These are phyloP conservation scores for Pristionchus mayeri DNA, from an alignment of 2,888 invertebrate species.

Conservation along the genomic window DNA sequence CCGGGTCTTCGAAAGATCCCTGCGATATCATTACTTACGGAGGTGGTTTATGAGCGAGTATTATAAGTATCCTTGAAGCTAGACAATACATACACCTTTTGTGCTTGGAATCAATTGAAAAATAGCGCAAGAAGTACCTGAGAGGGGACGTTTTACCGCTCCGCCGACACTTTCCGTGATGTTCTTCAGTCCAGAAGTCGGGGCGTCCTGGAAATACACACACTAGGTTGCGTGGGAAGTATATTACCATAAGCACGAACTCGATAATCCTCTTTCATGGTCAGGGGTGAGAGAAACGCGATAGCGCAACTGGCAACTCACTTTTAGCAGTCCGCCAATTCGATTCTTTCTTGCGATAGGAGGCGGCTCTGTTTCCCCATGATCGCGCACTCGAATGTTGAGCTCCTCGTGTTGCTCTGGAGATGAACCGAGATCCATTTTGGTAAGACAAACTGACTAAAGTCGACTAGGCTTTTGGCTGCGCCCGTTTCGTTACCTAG, in stretches of 20 bases:
- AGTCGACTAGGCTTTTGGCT: background rate
- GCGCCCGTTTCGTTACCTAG: conserved; percentile 19
- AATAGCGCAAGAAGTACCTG: conserved; percentile 54
- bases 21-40: conserved; percentile 40
- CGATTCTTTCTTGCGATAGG: conserved; percentile 52
- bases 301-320: background rate
- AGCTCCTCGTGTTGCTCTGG: conserved; percentile 58
- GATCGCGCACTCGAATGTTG: conserved; percentile 63
- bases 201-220: conserved; percentile 51
- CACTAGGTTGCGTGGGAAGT: no score
- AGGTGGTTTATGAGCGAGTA: background rate
- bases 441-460: background rate
- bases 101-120: background rate
- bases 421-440: conserved; percentile 40
- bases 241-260: conserved; percentile 1
- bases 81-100: background rate
- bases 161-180: conserved; percentile 59
- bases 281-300: background rate
- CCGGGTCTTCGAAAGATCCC: conserved; percentile 63
- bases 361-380: conserved; percentile 51
- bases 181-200: conserved; percentile 55
- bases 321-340: conserved; percentile 55
- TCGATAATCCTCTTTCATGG: background rate
- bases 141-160: conserved; percentile 67
- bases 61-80: no score